A percentile compares a stretch with the other conserved stretches of the same genome.
Evolutionary conservation across 1,140 invertebrate species (phyloP).

Genomic region (Sinella curviseta): DNA sequence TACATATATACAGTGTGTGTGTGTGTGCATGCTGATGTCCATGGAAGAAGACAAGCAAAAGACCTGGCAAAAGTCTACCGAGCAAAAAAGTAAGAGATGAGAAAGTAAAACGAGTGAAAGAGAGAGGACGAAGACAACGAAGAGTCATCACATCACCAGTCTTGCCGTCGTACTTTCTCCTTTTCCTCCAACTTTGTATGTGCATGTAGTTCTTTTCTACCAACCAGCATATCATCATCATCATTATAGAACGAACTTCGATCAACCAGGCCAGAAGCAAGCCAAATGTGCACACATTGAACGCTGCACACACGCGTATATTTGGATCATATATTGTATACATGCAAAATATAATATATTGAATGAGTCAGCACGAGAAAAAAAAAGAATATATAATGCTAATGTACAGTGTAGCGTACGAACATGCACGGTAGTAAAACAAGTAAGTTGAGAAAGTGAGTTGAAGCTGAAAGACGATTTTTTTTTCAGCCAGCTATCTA

Average conservation of each 20-base stretch:
- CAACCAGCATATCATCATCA: conserved; percentile 16
- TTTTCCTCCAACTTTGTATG: not conserved
- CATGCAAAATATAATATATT: not conserved
- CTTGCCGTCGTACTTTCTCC: not conserved
- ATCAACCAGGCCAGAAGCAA: not conserved
- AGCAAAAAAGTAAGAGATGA: not conserved
- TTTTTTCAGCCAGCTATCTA: not conserved
- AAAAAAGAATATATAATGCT: not conserved
- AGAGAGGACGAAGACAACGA: conserved; percentile 1
- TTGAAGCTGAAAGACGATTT: no score
- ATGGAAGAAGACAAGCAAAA: not conserved
- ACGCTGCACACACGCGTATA: not conserved
- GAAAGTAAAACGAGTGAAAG: not conserved
- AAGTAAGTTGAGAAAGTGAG: no score
- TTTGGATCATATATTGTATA: not conserved
- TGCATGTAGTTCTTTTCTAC: not conserved
- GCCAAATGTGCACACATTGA: not conserved
- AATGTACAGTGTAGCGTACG: not conserved
- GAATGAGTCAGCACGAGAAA: not conserved
- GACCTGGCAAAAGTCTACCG: not conserved
- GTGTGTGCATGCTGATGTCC: not conserved
- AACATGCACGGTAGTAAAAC: no score
- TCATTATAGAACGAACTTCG: not conserved
- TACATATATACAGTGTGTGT: no score
- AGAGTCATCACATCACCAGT: conserved; percentile 1